Evolutionary conservation across 53 echinoderm and acorn worm species (phyloP), one percentile per base, ranked within the genome.

Genomic region (Zoroaster sp.): DNA sequence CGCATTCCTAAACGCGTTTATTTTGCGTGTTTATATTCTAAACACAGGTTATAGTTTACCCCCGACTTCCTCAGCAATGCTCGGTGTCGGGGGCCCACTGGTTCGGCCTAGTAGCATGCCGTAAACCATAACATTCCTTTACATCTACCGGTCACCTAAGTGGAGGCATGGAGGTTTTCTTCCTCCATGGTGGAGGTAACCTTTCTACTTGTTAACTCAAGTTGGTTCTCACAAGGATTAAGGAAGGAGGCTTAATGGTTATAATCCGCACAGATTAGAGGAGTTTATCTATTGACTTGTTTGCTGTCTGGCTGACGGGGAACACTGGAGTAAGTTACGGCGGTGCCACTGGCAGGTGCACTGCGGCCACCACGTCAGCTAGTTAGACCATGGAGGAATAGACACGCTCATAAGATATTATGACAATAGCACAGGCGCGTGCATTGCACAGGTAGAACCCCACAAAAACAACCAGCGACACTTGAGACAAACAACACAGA

Each of bases 341-440:
- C 46, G 30, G 30, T 45, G 47, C 75, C 75, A 42, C 42, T 31
- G 23, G 75, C 75, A 21, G 33, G 70, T 35, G 5, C 9, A 14
- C 34, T 18, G 5, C 70, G 17, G n/a, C n/a, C n/a, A n/a, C n/a
- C n/a, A n/a, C n/a, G n/a, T n/a, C n/a, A n/a, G n/a, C n/a, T n/a
- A n/a, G n/a, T n/a, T 31, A 35, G 70, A 18, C 14, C 17, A 1
- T 31, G 17, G 34, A n/a, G n/a, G n/a, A n/a, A n/a, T 15, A 5
- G 46, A 44, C 74, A 76, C 46, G 47, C 43, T 42, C 43, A 28
- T 13, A 30, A 4, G 47, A 31, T 8, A n/a, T n/a, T 28, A 13
- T 0, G 25, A 76, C 76, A 76, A 75, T 46, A 76, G 76, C 76
- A 13, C 33, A 1, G 82, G 82, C 67, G 42, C 82, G 82, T 82